Percentiles rank a stretch among this genome's conserved stretches.
phyloP scores from a whole-genome alignment of 2,888 invertebrate species.

The Busseola fusca region DNA sequence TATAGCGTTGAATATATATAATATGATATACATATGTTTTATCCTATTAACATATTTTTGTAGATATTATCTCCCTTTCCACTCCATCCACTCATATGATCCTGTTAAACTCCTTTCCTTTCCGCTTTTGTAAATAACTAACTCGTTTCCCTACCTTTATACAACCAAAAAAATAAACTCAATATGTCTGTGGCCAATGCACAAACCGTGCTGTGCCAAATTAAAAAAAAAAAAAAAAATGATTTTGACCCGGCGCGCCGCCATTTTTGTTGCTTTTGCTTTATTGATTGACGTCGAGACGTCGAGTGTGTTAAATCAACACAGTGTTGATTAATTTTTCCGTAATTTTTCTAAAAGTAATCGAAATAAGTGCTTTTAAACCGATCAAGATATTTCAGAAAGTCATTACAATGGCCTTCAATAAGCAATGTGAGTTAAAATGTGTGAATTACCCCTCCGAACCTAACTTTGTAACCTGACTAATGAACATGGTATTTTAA shows the following conservation, averaged over 20 bases:
- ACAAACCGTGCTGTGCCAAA: no score
- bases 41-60: no score
- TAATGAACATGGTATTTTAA: constrained; percentile 10
- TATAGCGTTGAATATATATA: no score
- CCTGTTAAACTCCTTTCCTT: no score
- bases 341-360: constrained; percentile 17
- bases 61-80: no score
- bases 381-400: constrained; percentile 13
- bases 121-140: no score
- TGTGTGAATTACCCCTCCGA: not conserved
- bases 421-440: constrained; percentile 59
- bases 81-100: no score
- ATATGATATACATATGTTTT: no score
- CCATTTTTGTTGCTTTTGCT: constrained; percentile 27
- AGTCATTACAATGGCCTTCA: constrained; percentile 50
- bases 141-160: no score
- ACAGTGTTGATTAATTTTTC: not conserved
- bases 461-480: constrained; percentile 9
- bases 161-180: no score
- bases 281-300: constrained; percentile 14
- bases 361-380: constrained; percentile 34
- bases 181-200: no score
- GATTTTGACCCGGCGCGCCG: not conserved
- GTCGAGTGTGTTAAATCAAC: not conserved
- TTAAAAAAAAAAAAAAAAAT: no score